Base-by-base conservation (phyloP, 2,888 invertebrate genomes). In the Melieria crassipennis region DNA sequence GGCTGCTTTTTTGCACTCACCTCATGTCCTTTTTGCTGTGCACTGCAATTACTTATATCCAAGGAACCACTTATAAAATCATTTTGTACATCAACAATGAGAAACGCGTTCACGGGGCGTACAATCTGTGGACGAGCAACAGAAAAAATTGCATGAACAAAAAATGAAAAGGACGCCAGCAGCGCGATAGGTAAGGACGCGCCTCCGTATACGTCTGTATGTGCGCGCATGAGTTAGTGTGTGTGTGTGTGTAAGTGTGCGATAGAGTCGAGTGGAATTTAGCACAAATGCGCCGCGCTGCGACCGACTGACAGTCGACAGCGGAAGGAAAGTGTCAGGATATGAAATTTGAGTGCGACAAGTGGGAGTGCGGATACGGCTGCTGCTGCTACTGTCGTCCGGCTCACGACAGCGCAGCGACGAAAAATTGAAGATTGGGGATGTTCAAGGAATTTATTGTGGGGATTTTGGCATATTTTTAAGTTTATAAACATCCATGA, bases 11-110 rank as follows among this genome's bases (percentile, higher is more conserved):
- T 55, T 61, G 52, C 65, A 86, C 88, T 88, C 79, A 92, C 92
- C 90, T 96, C 96, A 69, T 91, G 90, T 77, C 95, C 96, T 81
- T 96, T 94, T 77, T 97, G 96, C 82, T 94, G 94, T 16, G 97
- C 97, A 74, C 95, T 94, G 87, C 97, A 97, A 83, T 96, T 92
- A 87, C 94, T 94, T 83, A 99, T 94, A 86, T 97, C 94, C 80
- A 99, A 90, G 7, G 96, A 94, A 58, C 98, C 98, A 69, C 93
- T 92, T 84, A 99, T 97, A 88, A 99, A 99, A 88, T 99, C 98
- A 87, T 99, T 98, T 89, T 99, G 98, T 46, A 98, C 97, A 87
- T 99, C 98, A 75, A 99, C 96, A 73, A 98, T 91, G 75, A 99
- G 89, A 85, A 99, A 93, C 43, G 94, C 97, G 84, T 92, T 93